These are phyloP conservation scores for Chromis chromis DNA, from an alignment of 2,797 vertebrate genomes.

Conservation along the genomic window DNA sequence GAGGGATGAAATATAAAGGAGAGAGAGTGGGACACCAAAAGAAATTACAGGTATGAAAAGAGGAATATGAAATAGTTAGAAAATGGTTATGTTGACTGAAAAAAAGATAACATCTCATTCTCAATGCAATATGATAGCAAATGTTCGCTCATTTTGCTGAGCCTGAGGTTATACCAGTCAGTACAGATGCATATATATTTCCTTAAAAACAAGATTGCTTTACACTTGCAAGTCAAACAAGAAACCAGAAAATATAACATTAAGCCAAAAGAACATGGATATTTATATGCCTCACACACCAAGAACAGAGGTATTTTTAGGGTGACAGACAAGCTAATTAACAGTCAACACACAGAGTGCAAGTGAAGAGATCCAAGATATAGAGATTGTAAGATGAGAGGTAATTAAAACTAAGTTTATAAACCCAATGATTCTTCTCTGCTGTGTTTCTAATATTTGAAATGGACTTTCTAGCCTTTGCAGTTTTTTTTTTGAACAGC, in stretches of 20 bases:
- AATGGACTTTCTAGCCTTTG: conserved; percentile 14
- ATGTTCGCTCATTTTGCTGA: conserved; percentile 13
- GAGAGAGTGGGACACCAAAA: not conserved
- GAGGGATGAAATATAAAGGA: conserved; percentile 4
- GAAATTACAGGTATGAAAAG: conserved; percentile 4
- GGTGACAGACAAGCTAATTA: conserved; percentile 65
- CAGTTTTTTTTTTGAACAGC: conserved; percentile 26
- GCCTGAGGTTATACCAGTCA: not conserved
- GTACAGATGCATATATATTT: not conserved
- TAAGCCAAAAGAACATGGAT: conserved; percentile 24
- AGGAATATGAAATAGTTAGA: not conserved
- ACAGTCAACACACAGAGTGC: conserved; percentile 37
- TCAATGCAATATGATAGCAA: conserved; percentile 3
- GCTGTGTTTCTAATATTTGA: conserved; percentile 22
- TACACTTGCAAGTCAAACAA: not conserved
- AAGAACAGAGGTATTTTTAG: conserved; percentile 29
- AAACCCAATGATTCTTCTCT: conserved; percentile 15
- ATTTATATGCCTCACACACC: conserved; percentile 38
- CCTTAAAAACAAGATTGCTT: not conserved
- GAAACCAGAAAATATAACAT: not conserved
- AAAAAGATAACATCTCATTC: conserved; percentile 3
- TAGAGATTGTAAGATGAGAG: conserved; percentile 27
- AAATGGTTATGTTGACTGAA: not conserved
- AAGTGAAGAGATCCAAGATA: conserved; percentile 39
- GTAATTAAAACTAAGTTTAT: conserved; percentile 44